phyloP scores from a whole-genome alignment of 1,140 invertebrate species.

The Choristoneura fumiferana region DNA sequence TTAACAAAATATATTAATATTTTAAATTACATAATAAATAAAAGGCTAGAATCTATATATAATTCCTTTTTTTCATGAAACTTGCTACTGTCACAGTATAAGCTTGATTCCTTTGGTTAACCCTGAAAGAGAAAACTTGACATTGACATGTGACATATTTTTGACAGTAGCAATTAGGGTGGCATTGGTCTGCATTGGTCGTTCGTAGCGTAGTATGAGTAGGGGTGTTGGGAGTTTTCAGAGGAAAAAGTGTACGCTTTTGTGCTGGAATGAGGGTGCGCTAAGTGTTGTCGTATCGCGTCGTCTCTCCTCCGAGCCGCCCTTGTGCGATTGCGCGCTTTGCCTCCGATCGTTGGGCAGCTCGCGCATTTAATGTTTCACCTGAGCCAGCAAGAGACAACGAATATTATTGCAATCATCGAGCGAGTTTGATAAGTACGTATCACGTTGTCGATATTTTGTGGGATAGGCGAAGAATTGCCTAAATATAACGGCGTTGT shows the following conservation, averaged over 20 bases:
- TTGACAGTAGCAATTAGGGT: neutral
- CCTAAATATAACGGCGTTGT: slow-evolving; percentile 40
- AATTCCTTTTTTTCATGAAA: no score
- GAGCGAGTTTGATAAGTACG: slow-evolving; percentile 56
- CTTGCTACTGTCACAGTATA: no score
- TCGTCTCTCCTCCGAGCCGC: slow-evolving; percentile 9
- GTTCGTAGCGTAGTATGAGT: neutral
- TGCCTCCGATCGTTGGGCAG: slow-evolving; percentile 35
- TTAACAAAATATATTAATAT: no score
- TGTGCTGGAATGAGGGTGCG: slow-evolving; percentile 23
- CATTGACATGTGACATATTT: neutral
- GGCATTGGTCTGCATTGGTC: neutral
- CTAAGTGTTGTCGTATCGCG: slow-evolving; percentile 25
- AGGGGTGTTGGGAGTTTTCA: slow-evolving; percentile 5
- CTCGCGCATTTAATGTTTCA: slow-evolving; percentile 36
- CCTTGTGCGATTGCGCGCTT: slow-evolving; percentile 58
- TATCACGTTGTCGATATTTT: slow-evolving; percentile 70
- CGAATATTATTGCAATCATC: slow-evolving; percentile 44
- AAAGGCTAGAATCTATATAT: no score
- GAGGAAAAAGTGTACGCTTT: slow-evolving; percentile 7
- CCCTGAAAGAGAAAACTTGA: no score
- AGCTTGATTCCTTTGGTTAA: no score
- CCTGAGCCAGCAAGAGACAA: slow-evolving; percentile 57
- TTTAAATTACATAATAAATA: no score
- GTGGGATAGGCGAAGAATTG: slow-evolving; percentile 60